phyloP scores from a whole-genome alignment of 2,797 vertebrate genomes.

The Enteromius afrohamiltoni region DNA sequence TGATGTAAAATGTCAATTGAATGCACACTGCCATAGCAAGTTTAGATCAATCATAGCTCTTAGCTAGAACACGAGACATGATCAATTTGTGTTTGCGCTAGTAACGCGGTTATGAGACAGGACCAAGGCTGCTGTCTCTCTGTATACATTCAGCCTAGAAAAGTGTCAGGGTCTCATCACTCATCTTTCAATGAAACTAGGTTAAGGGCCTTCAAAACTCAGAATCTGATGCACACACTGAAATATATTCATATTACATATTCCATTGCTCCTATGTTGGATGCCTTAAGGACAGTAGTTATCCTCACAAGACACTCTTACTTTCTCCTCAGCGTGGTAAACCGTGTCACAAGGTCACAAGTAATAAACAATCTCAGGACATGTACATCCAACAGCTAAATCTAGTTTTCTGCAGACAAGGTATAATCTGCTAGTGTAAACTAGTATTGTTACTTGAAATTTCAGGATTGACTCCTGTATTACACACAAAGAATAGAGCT shows the following conservation, averaged over 20 bases:
- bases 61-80: slow-evolving; percentile 51
- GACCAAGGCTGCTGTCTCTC: slow-evolving; percentile 17
- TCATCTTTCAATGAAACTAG: background rate
- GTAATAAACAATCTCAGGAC: slow-evolving; percentile 34
- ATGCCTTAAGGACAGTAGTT: slow-evolving; percentile 13
- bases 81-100: slow-evolving; percentile 51
- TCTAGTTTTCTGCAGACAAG: background rate
- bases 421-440: background rate
- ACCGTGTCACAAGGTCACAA: slow-evolving; percentile 45
- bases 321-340: slow-evolving; percentile 28
- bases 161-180: background rate
- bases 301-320: background rate
- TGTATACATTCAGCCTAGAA: background rate
- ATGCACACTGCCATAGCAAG: slow-evolving; percentile 56
- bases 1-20: slow-evolving; percentile 53
- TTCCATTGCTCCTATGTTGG: slow-evolving; percentile 55
- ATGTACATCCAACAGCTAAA: background rate
- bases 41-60: slow-evolving; percentile 62
- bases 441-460: background rate
- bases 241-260: slow-evolving; percentile 23
- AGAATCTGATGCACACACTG: background rate
- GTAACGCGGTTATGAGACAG: slow-evolving; percentile 31
- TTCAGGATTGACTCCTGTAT: background rate
- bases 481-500: background rate
- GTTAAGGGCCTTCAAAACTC: slow-evolving; percentile 18